Base-by-base conservation (phyloP, 2,113 vertebrate species). In the Zosterops hypoxanthus region DNA sequence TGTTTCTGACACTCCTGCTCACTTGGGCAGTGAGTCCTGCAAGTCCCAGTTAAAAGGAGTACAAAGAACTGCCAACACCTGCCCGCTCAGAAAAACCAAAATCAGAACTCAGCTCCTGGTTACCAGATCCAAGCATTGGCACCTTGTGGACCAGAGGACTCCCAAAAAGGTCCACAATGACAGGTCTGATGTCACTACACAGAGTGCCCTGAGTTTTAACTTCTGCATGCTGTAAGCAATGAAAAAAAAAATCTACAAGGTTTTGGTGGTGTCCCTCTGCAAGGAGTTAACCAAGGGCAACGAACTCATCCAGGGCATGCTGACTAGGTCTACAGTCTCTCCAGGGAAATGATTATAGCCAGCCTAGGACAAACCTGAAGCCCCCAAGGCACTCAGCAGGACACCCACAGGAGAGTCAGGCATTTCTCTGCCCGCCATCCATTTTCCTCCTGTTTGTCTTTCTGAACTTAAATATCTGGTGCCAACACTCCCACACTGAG, bases 71-170 rank as follows among this genome's bases (percentile, higher is more conserved):
- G 25, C 39, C n/a, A 88, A 56, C 21, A 26, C 20, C 28, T 24
- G 15, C 20, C 46, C 46, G 56, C 25, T 55, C 64, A 44, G 31
- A 28, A 18, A 59, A 82, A 42, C 23, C 21, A 57, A 70, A 66
- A 36, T 31, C 33, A 23, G 14, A 33, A 17, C 11, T 31, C 0
- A 0, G 22, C 20, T 79, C 6, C 29, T 26, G 56, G 15, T 50
- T 77, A 66, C 42, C 65, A 91, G 47, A 78, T 8, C 8, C 14
- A 36, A 36, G 20, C 31, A 10, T 6, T 46, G 55, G n/a, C 50
- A 55, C 8, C 34, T 12, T 29, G 47, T 13, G 24, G 17, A 49
- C 28, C 41, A 84, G 65, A 81, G 18, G 20, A 49, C 21, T 14
- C 44, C 34, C 26, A 53, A 9, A n/a, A 66, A 84, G 33, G 23